Evolutionary conservation across 1,140 invertebrate genomes (phyloP), one percentile per base, ranked within the genome.

Genomic region (Reticulitermes speratus): DNA sequence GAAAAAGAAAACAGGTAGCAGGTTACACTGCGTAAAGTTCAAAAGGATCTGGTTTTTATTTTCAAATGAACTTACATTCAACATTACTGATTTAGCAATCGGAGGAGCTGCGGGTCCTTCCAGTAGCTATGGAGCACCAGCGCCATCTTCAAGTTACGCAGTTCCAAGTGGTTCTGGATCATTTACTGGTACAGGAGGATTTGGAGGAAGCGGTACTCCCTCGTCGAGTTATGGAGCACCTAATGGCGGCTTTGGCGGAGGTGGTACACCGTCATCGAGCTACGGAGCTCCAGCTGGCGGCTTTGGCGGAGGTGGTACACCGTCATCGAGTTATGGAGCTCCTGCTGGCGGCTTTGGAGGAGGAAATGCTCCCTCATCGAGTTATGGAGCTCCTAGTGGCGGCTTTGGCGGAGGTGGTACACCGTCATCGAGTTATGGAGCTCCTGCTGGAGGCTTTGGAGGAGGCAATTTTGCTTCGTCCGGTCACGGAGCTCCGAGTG

Each of bases 371-470:
- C 14, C 55, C 25, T 44, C 55, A 0, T 30, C 84, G 0, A 44
- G 44, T 30, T 86, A 75, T 16, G 75, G 85, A 45, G 38, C 85
- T 44, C 48, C 86, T 55, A 45, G 84, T 48, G 84, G 32, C 11
- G 38, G 38, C 19, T 23, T 19, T 30, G 32, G 44, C 3, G 32
- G 14, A 19, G 23, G 44, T 21, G 59, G 7, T 19, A 23, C 89
- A 7, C 91, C 90, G 14, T 88, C 89, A 12, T 87, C 89, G 25
- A 90, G 90, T 83, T 93, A 93, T 86, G 91, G 91, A 30, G 92
- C 91, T n/a, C 89, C 88, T 11, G 89, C 89, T 44, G 87, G 88
- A 87, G 90, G 89, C 48, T 90, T 87, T 85, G 82, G 82, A n/a
- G 82, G 19, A 25, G 25, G 82, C 23, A 21, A 1, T 7, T 3